Conservation (phyloP, 1,140 invertebrate species). For the Limonius californicus region DNA sequence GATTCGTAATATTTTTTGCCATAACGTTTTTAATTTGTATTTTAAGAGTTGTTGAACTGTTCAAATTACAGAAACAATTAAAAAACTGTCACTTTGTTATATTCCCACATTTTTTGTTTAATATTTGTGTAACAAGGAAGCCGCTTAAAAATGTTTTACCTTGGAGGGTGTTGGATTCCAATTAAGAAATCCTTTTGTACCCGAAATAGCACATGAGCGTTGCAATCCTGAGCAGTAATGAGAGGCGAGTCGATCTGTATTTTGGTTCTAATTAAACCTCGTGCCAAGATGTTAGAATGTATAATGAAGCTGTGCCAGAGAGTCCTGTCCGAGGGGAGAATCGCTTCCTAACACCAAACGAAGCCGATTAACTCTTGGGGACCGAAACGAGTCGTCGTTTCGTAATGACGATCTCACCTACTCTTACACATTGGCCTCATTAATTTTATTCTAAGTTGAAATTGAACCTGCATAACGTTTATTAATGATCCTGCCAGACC, state of each 20-base stretch:
- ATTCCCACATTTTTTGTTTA: no score
- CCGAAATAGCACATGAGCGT: slow-evolving; percentile 8
- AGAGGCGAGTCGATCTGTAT: slow-evolving; percentile 12
- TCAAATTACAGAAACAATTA: no score
- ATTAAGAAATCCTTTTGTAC: slow-evolving; percentile 9
- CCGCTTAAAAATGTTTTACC: neutral
- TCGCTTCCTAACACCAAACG: slow-evolving; percentile 20
- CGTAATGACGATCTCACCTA: slow-evolving; percentile 13
- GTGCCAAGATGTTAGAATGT: slow-evolving; percentile 23
- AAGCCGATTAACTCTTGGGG: slow-evolving; percentile 26
- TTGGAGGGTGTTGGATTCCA: neutral
- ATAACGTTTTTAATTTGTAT: no score
- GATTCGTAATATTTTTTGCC: no score
- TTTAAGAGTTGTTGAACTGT: no score
- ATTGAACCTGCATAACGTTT: slow-evolving; percentile 21
- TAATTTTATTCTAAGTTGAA: slow-evolving; percentile 21
- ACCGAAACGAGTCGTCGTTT: slow-evolving; percentile 11
- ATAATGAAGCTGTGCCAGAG: slow-evolving; percentile 24
- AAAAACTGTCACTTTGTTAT: no score
- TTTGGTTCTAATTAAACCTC: slow-evolving; percentile 20
- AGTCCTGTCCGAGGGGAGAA: slow-evolving; percentile 17
- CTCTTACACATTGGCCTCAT: slow-evolving; percentile 21
- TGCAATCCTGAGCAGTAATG: slow-evolving; percentile 4
- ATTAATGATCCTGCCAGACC: slow-evolving; percentile 19
- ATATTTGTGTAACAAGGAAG: no score